phyloP scores from a whole-genome alignment of 2,797 vertebrate species.

The Alcedo atthis region DNA sequence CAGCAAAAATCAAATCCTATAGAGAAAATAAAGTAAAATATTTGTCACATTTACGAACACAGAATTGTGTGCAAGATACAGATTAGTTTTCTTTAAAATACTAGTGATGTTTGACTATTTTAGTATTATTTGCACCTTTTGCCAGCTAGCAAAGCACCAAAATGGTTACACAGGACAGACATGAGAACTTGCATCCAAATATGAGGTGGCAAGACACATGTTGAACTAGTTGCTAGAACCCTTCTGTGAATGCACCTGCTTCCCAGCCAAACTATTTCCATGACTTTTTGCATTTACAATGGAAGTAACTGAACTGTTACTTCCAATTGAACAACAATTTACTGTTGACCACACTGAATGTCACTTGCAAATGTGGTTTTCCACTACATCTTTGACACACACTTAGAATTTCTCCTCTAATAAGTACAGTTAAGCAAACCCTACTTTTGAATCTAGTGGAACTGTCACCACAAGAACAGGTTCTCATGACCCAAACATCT shows the following conservation, averaged over 20 bases:
- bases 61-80: not conserved
- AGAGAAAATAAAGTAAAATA: not conserved
- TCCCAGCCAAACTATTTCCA: not conserved
- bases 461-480: not conserved
- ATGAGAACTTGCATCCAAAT: not conserved
- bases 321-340: not conserved
- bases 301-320: not conserved
- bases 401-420: not conserved
- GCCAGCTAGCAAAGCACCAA: not conserved
- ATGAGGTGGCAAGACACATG: not conserved
- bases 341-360: not conserved
- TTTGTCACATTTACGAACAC: not conserved
- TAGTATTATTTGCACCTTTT: not conserved
- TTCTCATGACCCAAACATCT: not conserved
- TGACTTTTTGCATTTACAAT: not conserved
- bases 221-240: not conserved
- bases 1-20: not conserved
- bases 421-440: fast-evolving
- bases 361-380: not conserved
- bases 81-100: not conserved
- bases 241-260: not conserved
- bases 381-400: not conserved
- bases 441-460: not conserved
- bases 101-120: not conserved
- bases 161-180: not conserved